A percentile compares a stretch with the other conserved stretches of the same genome.
Evolutionary conservation across 2,113 vertebrate genomes (phyloP).

Genomic region (Hyperoodon ampullatus): DNA sequence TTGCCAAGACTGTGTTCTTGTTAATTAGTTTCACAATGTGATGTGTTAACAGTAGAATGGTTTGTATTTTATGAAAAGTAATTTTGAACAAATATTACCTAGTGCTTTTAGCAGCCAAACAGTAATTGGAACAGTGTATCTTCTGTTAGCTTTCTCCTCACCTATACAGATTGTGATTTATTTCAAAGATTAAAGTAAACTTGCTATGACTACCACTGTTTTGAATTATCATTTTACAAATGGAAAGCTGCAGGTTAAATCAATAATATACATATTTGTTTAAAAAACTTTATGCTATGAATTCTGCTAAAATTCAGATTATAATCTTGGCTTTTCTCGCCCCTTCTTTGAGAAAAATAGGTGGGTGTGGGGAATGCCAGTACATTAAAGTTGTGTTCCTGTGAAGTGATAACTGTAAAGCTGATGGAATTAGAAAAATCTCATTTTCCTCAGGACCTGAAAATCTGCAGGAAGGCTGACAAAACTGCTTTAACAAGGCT

Average conservation of each 20-base stretch:
- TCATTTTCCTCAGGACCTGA: neutral
- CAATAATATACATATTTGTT: neutral
- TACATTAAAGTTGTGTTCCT: neutral
- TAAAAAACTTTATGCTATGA: neutral
- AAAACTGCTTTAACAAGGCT: neutral
- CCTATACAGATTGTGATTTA: neutral
- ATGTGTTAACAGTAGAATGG: constrained; percentile 16
- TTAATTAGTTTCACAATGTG: constrained; percentile 25
- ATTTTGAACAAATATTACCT: constrained; percentile 9
- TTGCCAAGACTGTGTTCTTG: neutral
- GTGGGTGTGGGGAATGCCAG: neutral
- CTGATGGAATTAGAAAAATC: neutral
- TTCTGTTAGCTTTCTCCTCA: constrained; percentile 4
- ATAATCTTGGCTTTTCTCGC: neutral
- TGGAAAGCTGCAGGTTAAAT: constrained; percentile 29
- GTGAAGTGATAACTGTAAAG: neutral
- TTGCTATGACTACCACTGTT: constrained; percentile 13
- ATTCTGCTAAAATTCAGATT: constrained; percentile 23
- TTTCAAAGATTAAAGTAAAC: constrained; percentile 30
- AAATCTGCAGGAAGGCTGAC: neutral
- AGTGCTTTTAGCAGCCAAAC: neutral
- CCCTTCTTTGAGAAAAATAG: neutral
- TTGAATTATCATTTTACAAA: constrained; percentile 23
- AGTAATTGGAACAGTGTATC: neutral
- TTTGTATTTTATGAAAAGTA: constrained; percentile 30